Percentiles rank a stretch among this genome's conserved stretches.
Evolutionary conservation across 1,140 invertebrate genomes (phyloP).

Genomic region (Saxidomus purpurata): DNA sequence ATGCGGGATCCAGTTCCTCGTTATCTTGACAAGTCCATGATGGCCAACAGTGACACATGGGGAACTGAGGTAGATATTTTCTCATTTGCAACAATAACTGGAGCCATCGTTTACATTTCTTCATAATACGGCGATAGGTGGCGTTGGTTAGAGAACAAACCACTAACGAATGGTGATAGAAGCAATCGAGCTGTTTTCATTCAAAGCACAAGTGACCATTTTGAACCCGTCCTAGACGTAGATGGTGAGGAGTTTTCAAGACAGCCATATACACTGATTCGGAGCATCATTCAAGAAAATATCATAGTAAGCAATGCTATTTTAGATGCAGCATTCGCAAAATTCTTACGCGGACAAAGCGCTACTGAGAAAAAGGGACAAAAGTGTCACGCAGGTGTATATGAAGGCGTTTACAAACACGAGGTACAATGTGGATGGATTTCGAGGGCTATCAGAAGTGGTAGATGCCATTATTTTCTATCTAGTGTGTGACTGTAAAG

Average conservation of each 20-base stretch:
- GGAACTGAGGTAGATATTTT: constrained; percentile 13
- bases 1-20: background rate
- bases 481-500: background rate
- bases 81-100: background rate
- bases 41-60: background rate
- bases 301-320: background rate
- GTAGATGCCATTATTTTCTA: constrained; percentile 14
- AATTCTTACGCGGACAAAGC: background rate
- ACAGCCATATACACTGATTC: background rate
- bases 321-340: background rate
- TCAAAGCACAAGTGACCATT: too few relatives aligned
- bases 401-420: background rate
- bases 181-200: too few relatives aligned
- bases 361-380: background rate
- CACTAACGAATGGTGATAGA: background rate
- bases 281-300: constrained; percentile 17
- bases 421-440: background rate
- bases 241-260: background rate
- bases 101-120: background rate
- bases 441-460: background rate
- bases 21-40: background rate
- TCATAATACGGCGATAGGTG: background rate
- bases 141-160: background rate
- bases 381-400: background rate
- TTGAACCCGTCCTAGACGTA: constrained; percentile 1